Evolutionary conservation across 2,797 vertebrate genomes (phyloP).

Genomic region (Caiman crocodilus): DNA sequence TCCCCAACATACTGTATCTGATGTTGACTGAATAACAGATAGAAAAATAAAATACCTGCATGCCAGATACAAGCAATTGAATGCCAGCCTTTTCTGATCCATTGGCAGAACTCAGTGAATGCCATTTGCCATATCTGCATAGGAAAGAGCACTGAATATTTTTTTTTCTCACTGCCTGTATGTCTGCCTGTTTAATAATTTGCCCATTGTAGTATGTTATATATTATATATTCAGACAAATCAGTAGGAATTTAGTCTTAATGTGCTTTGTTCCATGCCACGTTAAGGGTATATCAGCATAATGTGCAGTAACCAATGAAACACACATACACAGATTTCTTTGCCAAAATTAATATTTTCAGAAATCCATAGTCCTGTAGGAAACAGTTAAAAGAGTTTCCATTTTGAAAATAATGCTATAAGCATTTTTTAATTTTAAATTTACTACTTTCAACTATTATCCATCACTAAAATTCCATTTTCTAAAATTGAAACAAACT

Average conservation of each 20-base stretch:
- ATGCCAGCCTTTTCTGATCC: not conserved
- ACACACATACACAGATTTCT: not conserved
- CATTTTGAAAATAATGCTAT: not conserved
- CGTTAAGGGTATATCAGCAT: not conserved
- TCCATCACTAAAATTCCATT: not conserved
- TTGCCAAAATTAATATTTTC: not conserved
- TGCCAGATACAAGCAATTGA: not conserved
- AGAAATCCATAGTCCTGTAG: not conserved
- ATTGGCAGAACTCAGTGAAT: not conserved
- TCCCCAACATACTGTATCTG: not conserved
- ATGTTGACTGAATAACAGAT: not conserved
- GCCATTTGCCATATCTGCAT: not conserved
- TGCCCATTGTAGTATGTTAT: not conserved
- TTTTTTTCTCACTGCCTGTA: not conserved
- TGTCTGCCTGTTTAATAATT: not conserved
- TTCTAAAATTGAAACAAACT: not conserved
- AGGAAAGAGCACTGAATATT: not conserved
- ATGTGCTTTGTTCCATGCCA: accelerated
- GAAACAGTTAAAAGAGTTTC: not conserved
- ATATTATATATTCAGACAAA: not conserved
- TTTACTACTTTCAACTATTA: not conserved
- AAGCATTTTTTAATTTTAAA: not conserved
- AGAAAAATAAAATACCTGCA: conserved; percentile 20
- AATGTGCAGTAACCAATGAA: not conserved
- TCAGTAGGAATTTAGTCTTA: not conserved